These are phyloP conservation scores for Rousettus madagascariensis DNA, from an alignment of 2,797 vertebrate genomes.

Conservation along the genomic window DNA sequence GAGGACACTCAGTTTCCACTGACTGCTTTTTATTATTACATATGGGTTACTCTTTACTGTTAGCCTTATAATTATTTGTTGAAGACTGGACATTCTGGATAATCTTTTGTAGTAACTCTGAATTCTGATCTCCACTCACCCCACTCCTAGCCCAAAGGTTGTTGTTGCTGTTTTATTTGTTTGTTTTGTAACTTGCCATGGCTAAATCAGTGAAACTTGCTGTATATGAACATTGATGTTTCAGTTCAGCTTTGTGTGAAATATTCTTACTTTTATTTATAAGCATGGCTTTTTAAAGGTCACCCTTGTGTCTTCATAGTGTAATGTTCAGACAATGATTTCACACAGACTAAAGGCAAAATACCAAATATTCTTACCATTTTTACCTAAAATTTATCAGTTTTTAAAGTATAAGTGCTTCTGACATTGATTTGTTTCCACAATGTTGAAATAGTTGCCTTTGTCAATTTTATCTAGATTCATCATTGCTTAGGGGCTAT, in stretches of 20 bases:
- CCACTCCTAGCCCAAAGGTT: neutral
- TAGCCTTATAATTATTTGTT: neutral
- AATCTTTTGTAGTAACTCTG: neutral
- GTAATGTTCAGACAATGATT: neutral
- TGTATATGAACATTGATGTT: neutral
- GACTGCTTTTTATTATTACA: neutral
- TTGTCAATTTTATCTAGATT: neutral
- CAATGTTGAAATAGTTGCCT: neutral
- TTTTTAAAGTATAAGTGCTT: neutral
- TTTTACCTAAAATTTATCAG: neutral
- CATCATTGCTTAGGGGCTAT: neutral
- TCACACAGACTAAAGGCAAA: neutral
- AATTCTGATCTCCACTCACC: neutral
- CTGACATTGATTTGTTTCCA: slow-evolving; percentile 36
- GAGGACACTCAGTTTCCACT: neutral
- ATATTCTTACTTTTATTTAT: slow-evolving; percentile 1
- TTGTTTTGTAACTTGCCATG: neutral
- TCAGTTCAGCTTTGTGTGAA: neutral
- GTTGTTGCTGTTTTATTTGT: neutral
- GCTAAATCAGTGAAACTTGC: neutral
- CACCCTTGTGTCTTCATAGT: neutral
- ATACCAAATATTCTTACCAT: neutral
- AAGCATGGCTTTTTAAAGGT: neutral
- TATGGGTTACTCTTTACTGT: neutral
- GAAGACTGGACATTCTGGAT: neutral